These are phyloP conservation scores for Cactoblastis cactorum DNA, from an alignment of 2,888 invertebrate species.

Conservation along the genomic window DNA sequence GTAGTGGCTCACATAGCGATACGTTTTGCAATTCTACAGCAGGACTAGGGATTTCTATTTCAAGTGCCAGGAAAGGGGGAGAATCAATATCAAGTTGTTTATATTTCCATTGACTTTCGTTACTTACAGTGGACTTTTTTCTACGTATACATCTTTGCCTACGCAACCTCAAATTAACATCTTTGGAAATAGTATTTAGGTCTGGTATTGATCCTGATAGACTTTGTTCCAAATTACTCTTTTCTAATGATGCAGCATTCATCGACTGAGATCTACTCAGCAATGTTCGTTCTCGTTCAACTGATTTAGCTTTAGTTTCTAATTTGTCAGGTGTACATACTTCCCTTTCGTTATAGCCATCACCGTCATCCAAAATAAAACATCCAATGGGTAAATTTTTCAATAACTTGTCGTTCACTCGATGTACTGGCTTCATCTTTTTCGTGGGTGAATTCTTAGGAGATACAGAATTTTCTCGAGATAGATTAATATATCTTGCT, in stretches of 20 bases:
- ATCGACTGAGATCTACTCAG: constrained; percentile 62
- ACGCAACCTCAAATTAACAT: constrained; percentile 60
- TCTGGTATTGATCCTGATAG: constrained; percentile 66
- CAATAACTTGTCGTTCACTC: constrained; percentile 57
- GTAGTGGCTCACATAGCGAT: constrained; percentile 53
- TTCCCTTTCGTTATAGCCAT: constrained; percentile 73
- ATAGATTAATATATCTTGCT: constrained; percentile 64
- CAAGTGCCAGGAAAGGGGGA: constrained; percentile 54
- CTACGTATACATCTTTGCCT: constrained; percentile 80
- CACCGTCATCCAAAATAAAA: constrained; percentile 68
- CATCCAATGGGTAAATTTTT: constrained; percentile 70
- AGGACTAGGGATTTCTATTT: constrained; percentile 70
- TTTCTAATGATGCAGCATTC: constrained; percentile 42
- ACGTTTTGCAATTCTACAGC: constrained; percentile 54
- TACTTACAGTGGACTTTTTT: constrained; percentile 69
- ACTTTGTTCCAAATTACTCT: constrained; percentile 39
- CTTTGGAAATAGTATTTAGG: constrained; percentile 44
- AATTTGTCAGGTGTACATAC: constrained; percentile 65
- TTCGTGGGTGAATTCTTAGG: constrained; percentile 61
- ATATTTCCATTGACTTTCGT: constrained; percentile 54
- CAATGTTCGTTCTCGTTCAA: constrained; percentile 28
- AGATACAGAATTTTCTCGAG: constrained; percentile 67
- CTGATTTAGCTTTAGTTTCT: constrained; percentile 28
- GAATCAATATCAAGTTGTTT: constrained; percentile 43
- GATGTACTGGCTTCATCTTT: constrained; percentile 50